phyloP scores from a whole-genome alignment of 35 echinoderm and acorn worm genomes.

The Hemicentrotus pulcherrimus region DNA sequence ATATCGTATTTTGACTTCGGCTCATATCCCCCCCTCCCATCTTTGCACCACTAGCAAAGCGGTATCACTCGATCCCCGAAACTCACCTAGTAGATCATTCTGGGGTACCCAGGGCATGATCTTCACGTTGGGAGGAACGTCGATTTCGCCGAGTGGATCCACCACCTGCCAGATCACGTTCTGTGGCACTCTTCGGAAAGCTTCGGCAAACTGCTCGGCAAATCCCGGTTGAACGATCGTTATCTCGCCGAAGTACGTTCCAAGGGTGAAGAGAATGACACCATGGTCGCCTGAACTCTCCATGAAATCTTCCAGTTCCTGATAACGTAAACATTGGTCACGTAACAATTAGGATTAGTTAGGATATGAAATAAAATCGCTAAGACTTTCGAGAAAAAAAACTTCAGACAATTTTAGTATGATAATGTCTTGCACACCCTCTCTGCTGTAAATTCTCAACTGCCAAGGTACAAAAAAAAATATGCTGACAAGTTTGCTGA shows the following conservation, averaged over 20 bases:
- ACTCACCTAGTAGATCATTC: constrained; percentile 63
- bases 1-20: no score
- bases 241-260: constrained; percentile 15
- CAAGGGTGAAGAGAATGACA: constrained; percentile 52
- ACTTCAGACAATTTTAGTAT: no score
- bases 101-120: constrained; percentile 58
- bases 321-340: not conserved
- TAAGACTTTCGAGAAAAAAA: no score
- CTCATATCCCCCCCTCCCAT: no score
- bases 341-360: not conserved
- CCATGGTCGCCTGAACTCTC: constrained; percentile 43
- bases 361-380: not conserved
- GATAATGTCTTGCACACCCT: no score
- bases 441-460: no score
- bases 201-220: not conserved
- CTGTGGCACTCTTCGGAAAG: constrained; percentile 43
- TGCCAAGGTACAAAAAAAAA: no score
- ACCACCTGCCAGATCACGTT: constrained; percentile 52
- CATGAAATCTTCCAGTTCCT: constrained; percentile 52
- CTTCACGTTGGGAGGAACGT: constrained; percentile 26
- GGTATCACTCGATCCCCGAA: not conserved
- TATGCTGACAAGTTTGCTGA: no score
- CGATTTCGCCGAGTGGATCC: not conserved
- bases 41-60: no score
- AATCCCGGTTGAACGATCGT: not conserved